Evolutionary conservation across 2,888 invertebrate genomes (phyloP), one percentile per base, ranked within the genome.

Genomic region (Periphyllus acericola): DNA sequence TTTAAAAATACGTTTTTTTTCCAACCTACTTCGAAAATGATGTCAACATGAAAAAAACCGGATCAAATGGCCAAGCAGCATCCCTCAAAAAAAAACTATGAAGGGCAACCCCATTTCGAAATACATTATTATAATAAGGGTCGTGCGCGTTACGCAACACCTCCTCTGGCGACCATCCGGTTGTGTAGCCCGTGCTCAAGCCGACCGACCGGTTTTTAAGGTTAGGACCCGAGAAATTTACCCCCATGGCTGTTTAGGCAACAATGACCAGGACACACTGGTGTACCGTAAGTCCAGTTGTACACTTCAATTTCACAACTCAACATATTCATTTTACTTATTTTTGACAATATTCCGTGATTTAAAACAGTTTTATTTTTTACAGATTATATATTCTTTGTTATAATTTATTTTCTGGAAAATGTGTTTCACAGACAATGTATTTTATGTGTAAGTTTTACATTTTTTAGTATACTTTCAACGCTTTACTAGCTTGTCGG

Each of bases 101-200:
- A 71, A 34, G 32, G 55, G 79, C 71, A 36, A 80, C 80, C 80
- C 79, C 32, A 25, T 87, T 87, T 87, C 87, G 87, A 87, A 87
- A 87, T 81, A 40, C 55, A 72, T 19, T 74, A 72, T 87, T 60
- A 74, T 74, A 87, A 81, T 87, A 80, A 80, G 87, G 87, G 87
- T 87, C 87, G 87, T 32, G 60, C 78, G 79, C 66, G 80, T 87
- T 87, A 74, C 87, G 66, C 66, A 87, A 87, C 87, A 87, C 87
- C 81, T 81, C 87, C 66, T 40, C 66, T 40, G 74, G 40, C 74
- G 36, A 46, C 81, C 87, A 75, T 75, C 87, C 87, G 87, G 72
- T 81, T 60, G 46, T 71, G 32, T 87, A 81, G 87, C 87, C 87
- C 87, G 87, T 87, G 87, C 87, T 81, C 46, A 74, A 87, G 71